A percentile compares a stretch with the other conserved stretches of the same genome.
phyloP scores from a whole-genome alignment of 2,797 vertebrate genomes.

The Microctenopoma stevenorrisi region DNA sequence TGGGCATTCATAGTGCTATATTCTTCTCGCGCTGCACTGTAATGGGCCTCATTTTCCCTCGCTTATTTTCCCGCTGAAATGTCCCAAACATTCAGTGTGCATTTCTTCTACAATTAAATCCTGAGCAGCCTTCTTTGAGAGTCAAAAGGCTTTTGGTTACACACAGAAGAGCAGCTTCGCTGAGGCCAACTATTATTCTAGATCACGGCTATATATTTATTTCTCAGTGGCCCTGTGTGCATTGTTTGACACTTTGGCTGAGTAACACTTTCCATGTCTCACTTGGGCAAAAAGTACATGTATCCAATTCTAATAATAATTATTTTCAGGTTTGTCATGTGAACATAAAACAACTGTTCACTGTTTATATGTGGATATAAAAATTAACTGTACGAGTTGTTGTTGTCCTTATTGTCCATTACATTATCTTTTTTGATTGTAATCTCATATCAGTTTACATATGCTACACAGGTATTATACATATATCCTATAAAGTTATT shows the following conservation, averaged over 20 bases:
- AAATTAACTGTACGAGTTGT: too few relatives aligned
- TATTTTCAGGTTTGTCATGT: background rate
- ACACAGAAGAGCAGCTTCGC: constrained; percentile 35
- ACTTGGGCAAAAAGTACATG: constrained; percentile 10
- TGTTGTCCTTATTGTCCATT: too few relatives aligned
- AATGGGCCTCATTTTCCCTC: constrained; percentile 42
- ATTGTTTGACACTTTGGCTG: too few relatives aligned
- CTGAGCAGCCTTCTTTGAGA: constrained; percentile 22
- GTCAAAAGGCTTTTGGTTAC: constrained; percentile 30
- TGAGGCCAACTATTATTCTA: constrained; percentile 11
- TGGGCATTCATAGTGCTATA: constrained; percentile 54
- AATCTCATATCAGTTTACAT: too few relatives aligned
- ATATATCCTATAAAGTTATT: background rate
- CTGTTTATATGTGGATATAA: too few relatives aligned
- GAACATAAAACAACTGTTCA: background rate
- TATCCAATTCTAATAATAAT: too few relatives aligned
- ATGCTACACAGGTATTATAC: too few relatives aligned
- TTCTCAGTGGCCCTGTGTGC: constrained; percentile 13
- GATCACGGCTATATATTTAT: constrained; percentile 27
- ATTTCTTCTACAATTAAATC: constrained; percentile 43
- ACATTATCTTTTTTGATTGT: too few relatives aligned
- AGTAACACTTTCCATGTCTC: constrained; percentile 41
- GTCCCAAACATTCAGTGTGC: constrained; percentile 22
- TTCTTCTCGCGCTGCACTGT: constrained; percentile 11
- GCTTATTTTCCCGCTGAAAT: constrained; percentile 33